These are phyloP conservation scores for Orchesella flavescens DNA, from an alignment of 2,888 invertebrate species.

Conservation along the genomic window DNA sequence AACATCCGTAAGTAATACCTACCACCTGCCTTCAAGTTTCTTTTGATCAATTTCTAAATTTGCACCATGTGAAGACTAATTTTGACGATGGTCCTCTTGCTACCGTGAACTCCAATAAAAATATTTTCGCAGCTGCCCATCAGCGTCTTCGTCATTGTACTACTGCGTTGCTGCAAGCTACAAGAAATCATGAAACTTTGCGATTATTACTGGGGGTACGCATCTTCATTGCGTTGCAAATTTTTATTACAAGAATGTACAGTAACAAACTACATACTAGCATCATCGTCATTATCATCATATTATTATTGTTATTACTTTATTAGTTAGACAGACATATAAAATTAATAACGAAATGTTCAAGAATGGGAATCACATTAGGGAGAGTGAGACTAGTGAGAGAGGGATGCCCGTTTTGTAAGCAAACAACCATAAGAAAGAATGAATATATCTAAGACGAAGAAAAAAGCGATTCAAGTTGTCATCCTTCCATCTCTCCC, in stretches of 20 bases:
- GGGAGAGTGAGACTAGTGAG: conserved; percentile 3
- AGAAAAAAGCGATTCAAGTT: background rate
- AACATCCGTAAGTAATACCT: too few species aligned
- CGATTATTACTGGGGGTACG: background rate
- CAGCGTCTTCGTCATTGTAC: background rate
- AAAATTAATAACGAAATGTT: conserved; percentile 35
- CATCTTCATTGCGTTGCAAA: background rate
- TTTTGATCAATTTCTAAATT: too few species aligned
- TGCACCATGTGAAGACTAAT: too few species aligned
- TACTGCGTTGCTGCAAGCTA: background rate
- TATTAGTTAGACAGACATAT: conserved; percentile 45
- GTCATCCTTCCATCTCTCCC: conserved; percentile 38
- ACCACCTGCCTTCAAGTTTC: too few species aligned
- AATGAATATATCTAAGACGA: background rate
- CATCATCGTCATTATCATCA: too few species aligned
- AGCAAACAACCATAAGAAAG: background rate
- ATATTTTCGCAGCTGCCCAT: background rate
- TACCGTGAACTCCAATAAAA: background rate
- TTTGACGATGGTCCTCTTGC: background rate
- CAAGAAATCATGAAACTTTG: too few species aligned
- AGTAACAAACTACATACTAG: background rate
- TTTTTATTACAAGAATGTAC: background rate
- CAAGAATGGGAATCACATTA: conserved; percentile 44
- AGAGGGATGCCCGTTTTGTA: conserved; percentile 5
- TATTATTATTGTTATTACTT: conserved; percentile 43